These are phyloP conservation scores for Eulemur coronatus DNA, from an alignment of 2,797 vertebrate species.

Conservation along the genomic window DNA sequence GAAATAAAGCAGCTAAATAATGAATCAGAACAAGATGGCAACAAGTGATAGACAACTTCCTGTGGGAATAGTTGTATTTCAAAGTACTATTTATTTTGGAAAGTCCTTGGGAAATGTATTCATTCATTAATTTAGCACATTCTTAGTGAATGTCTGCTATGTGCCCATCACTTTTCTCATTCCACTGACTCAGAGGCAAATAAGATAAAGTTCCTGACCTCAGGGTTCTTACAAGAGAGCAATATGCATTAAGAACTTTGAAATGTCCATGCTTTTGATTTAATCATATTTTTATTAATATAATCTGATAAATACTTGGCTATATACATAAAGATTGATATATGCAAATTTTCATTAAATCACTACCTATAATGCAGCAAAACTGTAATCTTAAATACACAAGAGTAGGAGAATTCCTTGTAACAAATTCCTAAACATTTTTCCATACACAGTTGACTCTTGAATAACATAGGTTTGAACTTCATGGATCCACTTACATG, in stretches of 20 bases:
- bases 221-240: background rate
- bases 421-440: background rate
- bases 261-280: background rate
- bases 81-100: conserved; percentile 55
- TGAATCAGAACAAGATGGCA: background rate
- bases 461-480: background rate
- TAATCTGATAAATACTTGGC: conserved; percentile 13
- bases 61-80: conserved; percentile 35
- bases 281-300: conserved; percentile 33
- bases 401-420: background rate
- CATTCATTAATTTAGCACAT: conserved; percentile 31
- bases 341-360: background rate
- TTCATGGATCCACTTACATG: background rate
- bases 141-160: background rate
- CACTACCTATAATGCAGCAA: background rate
- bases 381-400: background rate
- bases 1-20: conserved; percentile 50
- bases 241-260: background rate
- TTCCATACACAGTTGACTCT: background rate
- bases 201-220: background rate
- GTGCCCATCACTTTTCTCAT: background rate
- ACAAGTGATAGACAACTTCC: conserved; percentile 5
- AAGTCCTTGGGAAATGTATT: background rate
- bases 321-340: background rate
- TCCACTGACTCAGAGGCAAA: conserved; percentile 18